phyloP scores from a whole-genome alignment of 23 tunicate genomes.

The Halocynthia aurantium region DNA sequence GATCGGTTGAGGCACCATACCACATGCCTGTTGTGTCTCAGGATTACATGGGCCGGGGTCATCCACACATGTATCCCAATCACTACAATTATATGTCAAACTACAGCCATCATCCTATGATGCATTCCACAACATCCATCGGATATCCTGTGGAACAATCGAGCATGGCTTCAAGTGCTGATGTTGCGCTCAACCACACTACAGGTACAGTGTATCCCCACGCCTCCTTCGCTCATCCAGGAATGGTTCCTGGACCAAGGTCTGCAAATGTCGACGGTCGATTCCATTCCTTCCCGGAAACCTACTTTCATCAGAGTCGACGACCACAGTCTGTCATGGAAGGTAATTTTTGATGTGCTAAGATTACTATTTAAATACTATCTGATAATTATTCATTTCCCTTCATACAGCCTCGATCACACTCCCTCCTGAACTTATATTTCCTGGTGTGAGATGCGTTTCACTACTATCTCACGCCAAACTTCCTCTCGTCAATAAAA shows the following conservation, averaged over 20 bases:
- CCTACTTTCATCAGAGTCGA: slow-evolving; percentile 1
- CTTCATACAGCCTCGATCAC: slow-evolving; percentile 6
- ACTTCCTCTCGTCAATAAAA: slow-evolving; percentile 39
- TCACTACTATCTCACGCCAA: slow-evolving; percentile 25
- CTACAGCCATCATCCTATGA: slow-evolving; percentile 7
- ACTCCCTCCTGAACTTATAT: slow-evolving; percentile 30
- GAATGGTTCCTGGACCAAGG: slow-evolving; percentile 8
- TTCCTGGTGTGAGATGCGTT: slow-evolving; percentile 36
- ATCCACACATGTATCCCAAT: slow-evolving; percentile 5
- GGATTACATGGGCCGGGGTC: slow-evolving; percentile 4
- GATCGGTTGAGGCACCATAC: slow-evolving; percentile 6
- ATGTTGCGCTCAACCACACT: slow-evolving; percentile 13
- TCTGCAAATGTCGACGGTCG: slow-evolving; percentile 2
- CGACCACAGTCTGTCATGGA: not conserved
- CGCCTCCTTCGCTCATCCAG: not conserved
- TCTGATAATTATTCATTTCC: too few species aligned
- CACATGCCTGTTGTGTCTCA: not conserved
- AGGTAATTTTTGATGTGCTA: slow-evolving; percentile 3
- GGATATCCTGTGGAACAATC: slow-evolving; percentile 16
- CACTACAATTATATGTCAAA: not conserved
- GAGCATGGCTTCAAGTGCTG: slow-evolving; percentile 14
- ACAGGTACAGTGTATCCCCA: slow-evolving; percentile 19
- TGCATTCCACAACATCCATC: slow-evolving; percentile 6
- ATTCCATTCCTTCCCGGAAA: not conserved
- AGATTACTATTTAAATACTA: not conserved